A percentile compares a stretch with the other conserved stretches of the same genome.
phyloP scores from a whole-genome alignment of 2,797 vertebrate species.

The Sebastes nivosus region DNA sequence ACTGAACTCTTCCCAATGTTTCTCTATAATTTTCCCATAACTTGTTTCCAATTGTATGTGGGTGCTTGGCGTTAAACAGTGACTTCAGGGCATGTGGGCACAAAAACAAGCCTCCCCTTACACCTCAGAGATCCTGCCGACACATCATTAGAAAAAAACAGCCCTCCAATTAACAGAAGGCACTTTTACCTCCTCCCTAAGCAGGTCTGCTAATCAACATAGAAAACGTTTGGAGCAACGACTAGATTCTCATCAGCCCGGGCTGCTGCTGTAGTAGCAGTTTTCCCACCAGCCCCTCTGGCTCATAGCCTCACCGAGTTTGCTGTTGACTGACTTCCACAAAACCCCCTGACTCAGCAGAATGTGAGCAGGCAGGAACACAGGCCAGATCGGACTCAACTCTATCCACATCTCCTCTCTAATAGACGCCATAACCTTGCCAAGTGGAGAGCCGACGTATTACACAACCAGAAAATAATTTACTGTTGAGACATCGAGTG shows the following conservation, averaged over 20 bases:
- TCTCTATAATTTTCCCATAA: conserved; percentile 33
- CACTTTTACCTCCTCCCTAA: conserved; percentile 26
- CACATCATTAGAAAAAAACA: background rate
- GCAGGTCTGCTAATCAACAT: conserved; percentile 37
- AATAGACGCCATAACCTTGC: conserved; percentile 41
- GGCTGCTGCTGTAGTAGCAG: conserved; percentile 28
- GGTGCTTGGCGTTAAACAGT: conserved; percentile 29
- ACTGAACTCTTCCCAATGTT: conserved; percentile 5
- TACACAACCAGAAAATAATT: conserved; percentile 26
- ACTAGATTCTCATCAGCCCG: conserved; percentile 24
- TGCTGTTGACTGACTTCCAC: conserved; percentile 71
- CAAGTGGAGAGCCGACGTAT: conserved; percentile 32
- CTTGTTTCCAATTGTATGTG: background rate
- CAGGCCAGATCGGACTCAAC: conserved; percentile 38
- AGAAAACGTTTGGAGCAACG: conserved; percentile 34
- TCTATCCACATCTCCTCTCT: conserved; percentile 40
- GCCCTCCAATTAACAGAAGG: conserved; percentile 9
- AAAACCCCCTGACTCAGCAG: conserved; percentile 77
- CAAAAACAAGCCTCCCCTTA: background rate
- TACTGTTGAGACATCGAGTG: conserved; percentile 17
- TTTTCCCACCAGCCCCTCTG: conserved; percentile 60
- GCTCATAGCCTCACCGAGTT: conserved; percentile 50
- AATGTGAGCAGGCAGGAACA: conserved; percentile 54
- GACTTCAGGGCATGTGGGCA: background rate
- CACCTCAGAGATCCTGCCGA: background rate